Conservation (phyloP, 2,113 vertebrate genomes). For the Progne subis region DNA sequence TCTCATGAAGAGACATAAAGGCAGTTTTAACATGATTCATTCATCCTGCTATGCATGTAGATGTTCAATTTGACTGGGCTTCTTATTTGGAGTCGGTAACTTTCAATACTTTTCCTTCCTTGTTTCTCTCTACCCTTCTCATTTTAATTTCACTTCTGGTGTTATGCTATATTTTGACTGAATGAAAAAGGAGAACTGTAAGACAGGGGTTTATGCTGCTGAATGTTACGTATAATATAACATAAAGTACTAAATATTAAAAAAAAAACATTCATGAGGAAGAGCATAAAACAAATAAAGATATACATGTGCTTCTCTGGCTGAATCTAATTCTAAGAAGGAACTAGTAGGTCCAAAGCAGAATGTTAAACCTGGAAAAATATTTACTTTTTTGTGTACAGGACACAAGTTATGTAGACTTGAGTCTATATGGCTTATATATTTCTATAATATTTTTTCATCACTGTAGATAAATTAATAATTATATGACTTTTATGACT, state of each 20-base stretch:
- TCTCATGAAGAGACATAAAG: not conserved
- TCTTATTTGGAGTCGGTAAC: not conserved
- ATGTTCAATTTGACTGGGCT: not conserved
- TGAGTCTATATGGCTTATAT: not conserved
- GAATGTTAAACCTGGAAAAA: not conserved
- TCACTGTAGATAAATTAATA: not conserved
- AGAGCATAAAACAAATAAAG: not conserved
- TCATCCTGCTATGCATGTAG: not conserved
- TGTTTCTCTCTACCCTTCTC: not conserved
- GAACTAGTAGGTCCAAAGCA: not conserved
- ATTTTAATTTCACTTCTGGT: not conserved
- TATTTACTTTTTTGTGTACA: not conserved
- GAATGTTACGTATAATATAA: not conserved
- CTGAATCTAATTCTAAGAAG: not conserved
- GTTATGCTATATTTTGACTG: not conserved
- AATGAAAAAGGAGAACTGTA: not conserved
- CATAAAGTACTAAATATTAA: not conserved
- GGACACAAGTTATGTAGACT: not conserved
- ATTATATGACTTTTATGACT: not conserved
- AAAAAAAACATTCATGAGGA: not conserved
- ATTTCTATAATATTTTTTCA: not conserved
- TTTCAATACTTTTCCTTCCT: not conserved
- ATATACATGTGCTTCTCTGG: not conserved
- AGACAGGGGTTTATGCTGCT: accelerated
- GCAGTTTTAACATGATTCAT: not conserved